Conservation (phyloP, 2,888 invertebrate species). For the Erebia ligea region DNA sequence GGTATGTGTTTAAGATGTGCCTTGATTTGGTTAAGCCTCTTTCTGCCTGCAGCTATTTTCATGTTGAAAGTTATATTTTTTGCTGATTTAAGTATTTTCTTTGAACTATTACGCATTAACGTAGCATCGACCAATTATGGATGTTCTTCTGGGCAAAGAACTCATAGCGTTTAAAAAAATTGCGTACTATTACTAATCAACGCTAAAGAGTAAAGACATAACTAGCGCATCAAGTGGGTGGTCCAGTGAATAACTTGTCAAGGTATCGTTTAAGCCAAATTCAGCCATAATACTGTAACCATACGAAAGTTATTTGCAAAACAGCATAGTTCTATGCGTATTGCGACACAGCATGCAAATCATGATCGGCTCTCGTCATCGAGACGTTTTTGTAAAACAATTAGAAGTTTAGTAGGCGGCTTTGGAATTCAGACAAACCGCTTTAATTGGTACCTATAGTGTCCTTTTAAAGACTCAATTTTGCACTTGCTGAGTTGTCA, state of each 20-base stretch:
- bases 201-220: constrained; percentile 20
- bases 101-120: neutral
- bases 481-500: constrained; percentile 12
- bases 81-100: neutral
- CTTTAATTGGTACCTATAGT: constrained; percentile 30
- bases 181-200: constrained; percentile 14
- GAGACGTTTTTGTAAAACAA: constrained; percentile 60
- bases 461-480: constrained; percentile 19
- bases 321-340: constrained; percentile 44
- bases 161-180: constrained; percentile 1
- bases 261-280: neutral
- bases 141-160: neutral
- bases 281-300: neutral
- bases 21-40: too few relatives aligned
- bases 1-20: too few relatives aligned
- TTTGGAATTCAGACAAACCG: constrained; percentile 41
- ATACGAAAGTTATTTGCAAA: constrained; percentile 20
- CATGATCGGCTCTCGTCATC: constrained; percentile 57
- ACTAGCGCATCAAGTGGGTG: constrained; percentile 35
- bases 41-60: neutral
- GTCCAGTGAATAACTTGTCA: constrained; percentile 21
- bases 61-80: neutral
- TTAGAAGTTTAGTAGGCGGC: constrained; percentile 42
- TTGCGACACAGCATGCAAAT: constrained; percentile 66
- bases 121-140: constrained; percentile 9